These are phyloP conservation scores for Ginglymostoma cirratum DNA, from an alignment of 2,113 vertebrate genomes.

Conservation along the genomic window DNA sequence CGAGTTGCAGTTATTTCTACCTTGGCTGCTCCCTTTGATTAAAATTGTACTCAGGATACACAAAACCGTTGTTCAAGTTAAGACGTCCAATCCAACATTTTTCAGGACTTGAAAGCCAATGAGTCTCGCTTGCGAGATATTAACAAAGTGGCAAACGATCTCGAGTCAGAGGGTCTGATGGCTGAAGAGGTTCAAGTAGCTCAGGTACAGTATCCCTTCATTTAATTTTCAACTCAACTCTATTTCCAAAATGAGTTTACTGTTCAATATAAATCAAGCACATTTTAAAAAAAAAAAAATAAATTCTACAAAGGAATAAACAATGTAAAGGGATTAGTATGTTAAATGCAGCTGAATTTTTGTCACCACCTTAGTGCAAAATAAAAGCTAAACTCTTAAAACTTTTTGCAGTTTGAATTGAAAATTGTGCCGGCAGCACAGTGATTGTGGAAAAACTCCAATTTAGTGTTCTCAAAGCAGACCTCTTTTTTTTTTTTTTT, in stretches of 20 bases:
- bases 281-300: background rate
- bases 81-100: background rate
- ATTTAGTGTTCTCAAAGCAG: background rate
- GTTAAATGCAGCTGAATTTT: background rate
- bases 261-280: background rate
- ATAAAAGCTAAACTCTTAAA: background rate
- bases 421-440: background rate
- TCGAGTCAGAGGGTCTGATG: slow-evolving; percentile 95
- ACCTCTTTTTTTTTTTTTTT: background rate
- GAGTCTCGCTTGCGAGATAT: slow-evolving; percentile 95
- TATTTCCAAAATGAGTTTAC: background rate
- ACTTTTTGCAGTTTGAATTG: background rate
- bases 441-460: background rate
- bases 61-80: background rate
- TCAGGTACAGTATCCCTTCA: slow-evolving; percentile 62
- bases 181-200: slow-evolving; percentile 78
- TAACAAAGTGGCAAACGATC: slow-evolving; percentile 88
- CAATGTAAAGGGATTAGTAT: background rate
- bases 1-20: background rate
- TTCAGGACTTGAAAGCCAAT: slow-evolving; percentile 90
- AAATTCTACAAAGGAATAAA: background rate
- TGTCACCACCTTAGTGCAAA: background rate
- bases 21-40: background rate
- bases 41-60: background rate
- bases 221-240: background rate